Percentiles rank a stretch among this genome's conserved stretches.
Evolutionary conservation across 2,797 vertebrate species (phyloP).

Genomic region (Peromyscus aztecus): DNA sequence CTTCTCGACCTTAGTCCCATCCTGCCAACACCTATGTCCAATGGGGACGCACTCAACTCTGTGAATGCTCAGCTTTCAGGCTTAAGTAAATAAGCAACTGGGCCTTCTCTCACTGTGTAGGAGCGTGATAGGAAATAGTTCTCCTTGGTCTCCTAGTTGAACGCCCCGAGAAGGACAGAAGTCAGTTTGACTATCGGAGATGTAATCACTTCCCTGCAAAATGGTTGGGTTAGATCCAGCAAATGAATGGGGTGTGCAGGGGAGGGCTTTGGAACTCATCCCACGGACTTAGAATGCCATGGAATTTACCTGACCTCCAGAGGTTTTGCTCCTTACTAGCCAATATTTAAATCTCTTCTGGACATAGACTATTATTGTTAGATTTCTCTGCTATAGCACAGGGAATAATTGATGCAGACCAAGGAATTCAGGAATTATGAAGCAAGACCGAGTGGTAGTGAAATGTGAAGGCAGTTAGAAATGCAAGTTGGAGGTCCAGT

Average conservation of each 20-base stretch:
- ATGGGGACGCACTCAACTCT: slow-evolving; percentile 54
- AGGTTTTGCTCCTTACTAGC: neutral
- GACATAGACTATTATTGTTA: neutral
- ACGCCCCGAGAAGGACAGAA: slow-evolving; percentile 43
- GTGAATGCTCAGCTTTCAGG: slow-evolving; percentile 81
- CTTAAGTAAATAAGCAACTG: slow-evolving; percentile 82
- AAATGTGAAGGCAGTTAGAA: neutral
- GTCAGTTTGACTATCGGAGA: slow-evolving; percentile 54
- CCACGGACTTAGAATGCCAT: neutral
- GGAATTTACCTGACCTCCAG: neutral
- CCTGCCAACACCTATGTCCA: slow-evolving; percentile 41
- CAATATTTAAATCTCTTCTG: neutral
- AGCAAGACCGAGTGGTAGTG: neutral
- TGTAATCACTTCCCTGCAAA: slow-evolving; percentile 14
- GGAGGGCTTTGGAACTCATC: slow-evolving; percentile 53
- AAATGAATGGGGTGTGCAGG: neutral
- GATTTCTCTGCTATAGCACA: neutral
- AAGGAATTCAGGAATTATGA: slow-evolving; percentile 40
- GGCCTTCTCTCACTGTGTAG: slow-evolving; percentile 34
- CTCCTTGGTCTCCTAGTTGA: slow-evolving; percentile 61
- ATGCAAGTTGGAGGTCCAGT: neutral
- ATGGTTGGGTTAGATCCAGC: neutral
- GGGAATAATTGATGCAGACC: neutral
- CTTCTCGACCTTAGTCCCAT: slow-evolving; percentile 86
- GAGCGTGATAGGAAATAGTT: slow-evolving; percentile 37